Conservation (phyloP, 1,140 invertebrate genomes). For the Carcinoscorpius rotundicauda region DNA sequence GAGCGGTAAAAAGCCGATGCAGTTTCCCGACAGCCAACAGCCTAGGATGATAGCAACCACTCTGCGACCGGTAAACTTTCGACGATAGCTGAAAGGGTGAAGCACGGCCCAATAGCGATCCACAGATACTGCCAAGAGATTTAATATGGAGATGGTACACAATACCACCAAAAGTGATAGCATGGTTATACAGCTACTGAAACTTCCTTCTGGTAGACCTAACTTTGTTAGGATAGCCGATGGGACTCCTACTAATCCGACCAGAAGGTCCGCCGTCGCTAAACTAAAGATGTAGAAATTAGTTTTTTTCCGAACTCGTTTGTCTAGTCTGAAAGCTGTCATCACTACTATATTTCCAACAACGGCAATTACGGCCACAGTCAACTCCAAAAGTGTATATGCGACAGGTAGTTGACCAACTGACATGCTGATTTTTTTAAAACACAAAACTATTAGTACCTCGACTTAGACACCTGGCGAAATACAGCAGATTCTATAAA, state of each 20-base stretch:
- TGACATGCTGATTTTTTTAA: too few relatives aligned
- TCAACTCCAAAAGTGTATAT: slow-evolving; percentile 59
- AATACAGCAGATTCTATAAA: too few relatives aligned
- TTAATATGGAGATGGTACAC: slow-evolving; percentile 84
- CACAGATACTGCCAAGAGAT: slow-evolving; percentile 74
- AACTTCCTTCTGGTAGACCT: slow-evolving; percentile 58
- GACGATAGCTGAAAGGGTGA: slow-evolving; percentile 75
- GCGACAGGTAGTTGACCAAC: slow-evolving; percentile 22
- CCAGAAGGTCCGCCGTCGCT: slow-evolving; percentile 67
- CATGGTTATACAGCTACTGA: slow-evolving; percentile 64
- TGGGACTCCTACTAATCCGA: slow-evolving; percentile 53
- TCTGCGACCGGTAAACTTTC: slow-evolving; percentile 34
- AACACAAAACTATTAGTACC: too few relatives aligned
- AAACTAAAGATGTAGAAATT: slow-evolving; percentile 86
- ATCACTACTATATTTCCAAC: slow-evolving; percentile 75
- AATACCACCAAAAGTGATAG: slow-evolving; percentile 70
- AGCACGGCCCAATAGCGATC: slow-evolving; percentile 87
- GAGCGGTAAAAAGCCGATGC: slow-evolving; percentile 67
- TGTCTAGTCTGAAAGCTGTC: slow-evolving; percentile 61
- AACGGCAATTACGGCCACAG: slow-evolving; percentile 65
- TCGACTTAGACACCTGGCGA: too few relatives aligned
- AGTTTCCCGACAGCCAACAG: slow-evolving; percentile 65
- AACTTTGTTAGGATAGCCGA: slow-evolving; percentile 66
- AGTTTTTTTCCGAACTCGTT: slow-evolving; percentile 59
- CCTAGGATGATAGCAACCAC: slow-evolving; percentile 60